A percentile compares a stretch with the other conserved stretches of the same genome.
Evolutionary conservation across 2,113 vertebrate genomes (phyloP).

Genomic region (Hemicordylus capensis): DNA sequence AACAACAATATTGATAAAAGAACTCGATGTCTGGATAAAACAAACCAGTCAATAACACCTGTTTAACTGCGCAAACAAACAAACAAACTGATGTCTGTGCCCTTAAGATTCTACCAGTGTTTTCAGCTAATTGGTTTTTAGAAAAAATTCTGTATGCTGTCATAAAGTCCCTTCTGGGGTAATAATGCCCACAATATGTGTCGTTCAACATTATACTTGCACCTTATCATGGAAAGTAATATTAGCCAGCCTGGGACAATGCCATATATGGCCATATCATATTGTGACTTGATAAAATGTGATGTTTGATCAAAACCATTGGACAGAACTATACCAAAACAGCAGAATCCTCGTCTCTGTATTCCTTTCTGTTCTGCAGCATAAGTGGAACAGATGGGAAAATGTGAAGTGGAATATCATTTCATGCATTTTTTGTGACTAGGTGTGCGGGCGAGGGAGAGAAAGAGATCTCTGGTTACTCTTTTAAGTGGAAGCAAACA

Average conservation of each 20-base stretch:
- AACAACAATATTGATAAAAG: no score
- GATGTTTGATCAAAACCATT: neutral
- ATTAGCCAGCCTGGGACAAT: neutral
- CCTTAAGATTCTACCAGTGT: constrained; percentile 61
- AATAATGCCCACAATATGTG: constrained; percentile 41
- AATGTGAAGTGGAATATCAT: neutral
- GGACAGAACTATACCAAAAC: neutral
- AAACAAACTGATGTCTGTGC: no score
- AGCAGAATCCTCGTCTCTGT: neutral
- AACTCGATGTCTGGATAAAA: no score
- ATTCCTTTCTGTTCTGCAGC: neutral
- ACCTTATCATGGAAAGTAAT: neutral
- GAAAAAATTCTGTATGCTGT: constrained; percentile 48
- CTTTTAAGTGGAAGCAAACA: neutral
- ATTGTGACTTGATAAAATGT: neutral
- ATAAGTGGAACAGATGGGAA: neutral
- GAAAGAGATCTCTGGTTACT: neutral
- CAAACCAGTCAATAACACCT: no score
- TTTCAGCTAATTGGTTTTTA: constrained; percentile 62
- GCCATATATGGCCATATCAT: neutral
- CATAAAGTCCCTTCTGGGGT: constrained; percentile 64
- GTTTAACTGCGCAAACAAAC: no score
- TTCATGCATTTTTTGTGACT: neutral
- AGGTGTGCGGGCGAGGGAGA: no score
- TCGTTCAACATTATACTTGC: neutral